Conservation (phyloP, 2,113 vertebrate genomes). For the Elephantulus edwardii region DNA sequence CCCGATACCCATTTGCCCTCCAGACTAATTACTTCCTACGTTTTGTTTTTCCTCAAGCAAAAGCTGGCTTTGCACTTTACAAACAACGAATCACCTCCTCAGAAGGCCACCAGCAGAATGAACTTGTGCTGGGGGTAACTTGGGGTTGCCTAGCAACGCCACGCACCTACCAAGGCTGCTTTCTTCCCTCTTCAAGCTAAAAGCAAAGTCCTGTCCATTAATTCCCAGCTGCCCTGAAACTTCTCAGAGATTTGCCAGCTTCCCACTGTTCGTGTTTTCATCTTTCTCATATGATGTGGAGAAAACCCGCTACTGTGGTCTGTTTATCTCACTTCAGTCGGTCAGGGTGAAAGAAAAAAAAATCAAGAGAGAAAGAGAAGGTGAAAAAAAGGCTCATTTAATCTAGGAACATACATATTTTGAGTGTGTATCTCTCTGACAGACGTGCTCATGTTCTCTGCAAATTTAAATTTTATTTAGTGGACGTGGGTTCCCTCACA, state of each 20-base stretch:
- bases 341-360: background rate
- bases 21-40: constrained; percentile 66
- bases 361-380: constrained; percentile 24
- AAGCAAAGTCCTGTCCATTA: constrained; percentile 86
- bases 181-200: constrained; percentile 82
- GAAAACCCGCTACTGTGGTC: constrained; percentile 79
- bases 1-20: constrained; percentile 61
- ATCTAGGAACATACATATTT: constrained; percentile 43
- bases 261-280: constrained; percentile 85
- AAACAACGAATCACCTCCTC: constrained; percentile 75
- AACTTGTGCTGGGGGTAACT: constrained; percentile 74
- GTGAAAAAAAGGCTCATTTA: background rate
- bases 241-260: constrained; percentile 83
- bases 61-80: constrained; percentile 76
- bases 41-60: constrained; percentile 76
- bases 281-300: constrained; percentile 81
- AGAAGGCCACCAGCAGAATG: constrained; percentile 79
- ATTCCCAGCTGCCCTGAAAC: constrained; percentile 86
- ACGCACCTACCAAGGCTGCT: constrained; percentile 75
- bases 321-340: constrained; percentile 79
- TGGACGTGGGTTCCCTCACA: constrained; percentile 66
- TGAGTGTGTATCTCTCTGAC: constrained; percentile 64
- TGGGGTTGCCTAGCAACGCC: constrained; percentile 86
- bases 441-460: constrained; percentile 64
- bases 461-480: constrained; percentile 72